Conservation (phyloP, 2,888 invertebrate species). For the Thelaira solivaga region DNA sequence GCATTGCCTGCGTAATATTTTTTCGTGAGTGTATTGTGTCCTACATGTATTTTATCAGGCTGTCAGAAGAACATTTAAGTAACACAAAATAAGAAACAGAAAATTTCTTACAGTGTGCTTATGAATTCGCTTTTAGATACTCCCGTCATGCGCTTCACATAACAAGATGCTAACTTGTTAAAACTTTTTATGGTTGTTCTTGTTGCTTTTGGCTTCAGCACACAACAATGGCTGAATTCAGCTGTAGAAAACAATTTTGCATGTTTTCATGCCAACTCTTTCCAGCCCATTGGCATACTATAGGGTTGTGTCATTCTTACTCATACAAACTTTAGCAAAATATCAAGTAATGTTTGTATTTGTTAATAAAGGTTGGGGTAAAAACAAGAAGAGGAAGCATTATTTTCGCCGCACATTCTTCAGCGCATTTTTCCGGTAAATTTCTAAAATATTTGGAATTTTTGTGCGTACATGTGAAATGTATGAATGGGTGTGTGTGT, state of each 20-base stretch:
- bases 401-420: slow-evolving; percentile 67
- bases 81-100: neutral
- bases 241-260: slow-evolving; percentile 22
- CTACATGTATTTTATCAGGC: too few relatives aligned
- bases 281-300: neutral
- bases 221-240: slow-evolving; percentile 61
- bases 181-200: neutral
- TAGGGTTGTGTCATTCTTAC: slow-evolving; percentile 12
- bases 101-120: slow-evolving; percentile 9
- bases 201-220: neutral
- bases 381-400: slow-evolving; percentile 29
- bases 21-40: too few relatives aligned
- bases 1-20: too few relatives aligned
- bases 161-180: slow-evolving; percentile 21
- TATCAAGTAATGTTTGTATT: slow-evolving; percentile 44
- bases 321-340: neutral
- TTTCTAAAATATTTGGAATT: slow-evolving; percentile 67
- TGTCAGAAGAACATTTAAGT: neutral
- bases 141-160: slow-evolving; percentile 28
- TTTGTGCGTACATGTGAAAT: slow-evolving; percentile 58
- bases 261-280: slow-evolving; percentile 46
- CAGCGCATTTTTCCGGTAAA: slow-evolving; percentile 69
- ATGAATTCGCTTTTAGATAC: slow-evolving; percentile 41
- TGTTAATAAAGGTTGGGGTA: slow-evolving; percentile 42
- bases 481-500: slow-evolving; percentile 58